Evolutionary conservation across 2,113 vertebrate genomes (phyloP).

Genomic region (Rhea pennata): DNA sequence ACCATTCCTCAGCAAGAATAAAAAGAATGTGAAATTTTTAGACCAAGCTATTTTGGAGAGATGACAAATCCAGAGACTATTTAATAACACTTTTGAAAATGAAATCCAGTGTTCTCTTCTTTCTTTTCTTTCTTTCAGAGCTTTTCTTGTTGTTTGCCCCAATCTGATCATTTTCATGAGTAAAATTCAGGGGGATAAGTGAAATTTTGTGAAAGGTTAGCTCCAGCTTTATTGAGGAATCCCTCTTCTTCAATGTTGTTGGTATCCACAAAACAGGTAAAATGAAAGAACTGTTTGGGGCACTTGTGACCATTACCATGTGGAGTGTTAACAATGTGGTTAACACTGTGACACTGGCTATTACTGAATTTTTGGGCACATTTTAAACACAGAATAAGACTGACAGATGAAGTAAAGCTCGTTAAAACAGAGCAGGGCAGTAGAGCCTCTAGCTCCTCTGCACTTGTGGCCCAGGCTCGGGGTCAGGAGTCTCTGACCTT

Average conservation of each 20-base stretch:
- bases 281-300: neutral
- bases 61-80: neutral
- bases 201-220: neutral
- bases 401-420: neutral
- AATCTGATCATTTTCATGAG: neutral
- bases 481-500: neutral
- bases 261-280: neutral
- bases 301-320: neutral
- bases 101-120: neutral
- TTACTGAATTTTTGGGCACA: neutral
- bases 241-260: neutral
- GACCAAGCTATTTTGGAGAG: neutral
- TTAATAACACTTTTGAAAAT: conserved; percentile 12
- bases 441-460: neutral
- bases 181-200: neutral
- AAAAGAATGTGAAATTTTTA: neutral
- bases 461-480: neutral
- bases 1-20: neutral
- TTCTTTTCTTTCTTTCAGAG: neutral
- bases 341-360: neutral
- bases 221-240: neutral
- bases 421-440: neutral
- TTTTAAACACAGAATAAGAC: neutral
- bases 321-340: neutral
- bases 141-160: neutral